A percentile compares a stretch with the other conserved stretches of the same genome.
Conservation (phyloP, 2,797 vertebrate species). For the Trachops cirrhosus region DNA sequence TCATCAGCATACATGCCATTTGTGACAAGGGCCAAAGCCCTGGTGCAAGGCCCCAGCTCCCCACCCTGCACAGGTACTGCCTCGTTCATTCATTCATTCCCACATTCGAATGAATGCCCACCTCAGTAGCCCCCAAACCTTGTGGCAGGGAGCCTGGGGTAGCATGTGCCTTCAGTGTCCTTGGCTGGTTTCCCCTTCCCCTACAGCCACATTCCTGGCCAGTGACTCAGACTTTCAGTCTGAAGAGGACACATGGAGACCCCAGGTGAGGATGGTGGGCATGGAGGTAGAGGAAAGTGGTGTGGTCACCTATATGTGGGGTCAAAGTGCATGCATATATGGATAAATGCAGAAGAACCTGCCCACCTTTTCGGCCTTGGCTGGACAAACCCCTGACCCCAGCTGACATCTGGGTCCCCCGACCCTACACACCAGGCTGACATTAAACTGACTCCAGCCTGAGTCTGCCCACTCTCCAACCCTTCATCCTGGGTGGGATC, state of each 20-base stretch:
- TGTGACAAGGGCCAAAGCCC: neutral
- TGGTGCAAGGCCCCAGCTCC: neutral
- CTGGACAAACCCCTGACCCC: no score
- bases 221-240: neutral
- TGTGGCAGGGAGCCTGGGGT: neutral
- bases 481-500: neutral
- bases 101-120: neutral
- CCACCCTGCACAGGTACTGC: neutral
- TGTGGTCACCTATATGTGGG: neutral
- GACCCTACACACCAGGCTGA: neutral
- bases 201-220: neutral
- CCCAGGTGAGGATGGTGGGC: neutral
- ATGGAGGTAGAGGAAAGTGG: neutral
- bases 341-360: neutral
- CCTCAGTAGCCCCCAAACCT: neutral
- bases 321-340: neutral
- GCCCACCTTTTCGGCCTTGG: neutral
- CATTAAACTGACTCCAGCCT: neutral
- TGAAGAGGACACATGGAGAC: neutral
- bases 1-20: neutral
- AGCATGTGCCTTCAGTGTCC: neutral
- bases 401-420: neutral
- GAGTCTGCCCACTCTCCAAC: neutral
- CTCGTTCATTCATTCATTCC: neutral
- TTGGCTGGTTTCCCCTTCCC: neutral